phyloP scores from a whole-genome alignment of 1,140 invertebrate species.

The Matsumurasca onukii region DNA sequence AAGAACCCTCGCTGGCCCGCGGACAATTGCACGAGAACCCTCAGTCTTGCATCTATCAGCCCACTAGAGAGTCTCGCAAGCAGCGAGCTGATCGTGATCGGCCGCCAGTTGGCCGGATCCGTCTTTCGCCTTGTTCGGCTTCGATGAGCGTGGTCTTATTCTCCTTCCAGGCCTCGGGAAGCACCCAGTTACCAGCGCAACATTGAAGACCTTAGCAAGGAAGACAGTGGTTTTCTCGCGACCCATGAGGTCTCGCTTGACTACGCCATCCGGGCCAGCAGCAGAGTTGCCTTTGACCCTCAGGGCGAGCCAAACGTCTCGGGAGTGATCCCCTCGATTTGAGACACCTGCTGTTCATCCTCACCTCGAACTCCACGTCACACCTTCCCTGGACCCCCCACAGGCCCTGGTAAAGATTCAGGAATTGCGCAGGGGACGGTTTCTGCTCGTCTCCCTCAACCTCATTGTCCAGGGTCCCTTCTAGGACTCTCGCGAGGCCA shows the following conservation, averaged over 20 bases:
- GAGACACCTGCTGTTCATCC: background rate
- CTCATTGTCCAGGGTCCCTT: background rate
- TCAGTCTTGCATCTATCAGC: background rate
- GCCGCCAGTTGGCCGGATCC: conserved; percentile 1
- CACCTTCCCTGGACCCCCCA: background rate
- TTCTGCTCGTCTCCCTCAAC: background rate
- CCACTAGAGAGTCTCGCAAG: conserved; percentile 8
- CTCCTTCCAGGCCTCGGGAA: background rate
- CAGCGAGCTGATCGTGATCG: background rate
- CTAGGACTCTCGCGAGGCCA: background rate
- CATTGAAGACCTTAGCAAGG: background rate
- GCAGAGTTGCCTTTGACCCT: background rate
- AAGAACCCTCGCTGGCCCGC: background rate
- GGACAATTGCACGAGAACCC: background rate
- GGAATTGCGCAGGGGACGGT: background rate
- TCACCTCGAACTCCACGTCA: background rate
- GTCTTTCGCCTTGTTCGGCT: background rate
- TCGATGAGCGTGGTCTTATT: background rate
- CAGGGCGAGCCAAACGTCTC: background rate
- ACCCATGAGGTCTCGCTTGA: background rate
- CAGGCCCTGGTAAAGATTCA: background rate
- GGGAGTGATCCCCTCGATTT: background rate
- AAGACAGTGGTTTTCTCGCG: background rate
- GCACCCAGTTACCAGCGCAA: background rate
- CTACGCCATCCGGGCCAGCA: background rate